These are phyloP conservation scores for Sphaeridia pumilis DNA, from an alignment of 2,888 invertebrate genomes.

Conservation along the genomic window DNA sequence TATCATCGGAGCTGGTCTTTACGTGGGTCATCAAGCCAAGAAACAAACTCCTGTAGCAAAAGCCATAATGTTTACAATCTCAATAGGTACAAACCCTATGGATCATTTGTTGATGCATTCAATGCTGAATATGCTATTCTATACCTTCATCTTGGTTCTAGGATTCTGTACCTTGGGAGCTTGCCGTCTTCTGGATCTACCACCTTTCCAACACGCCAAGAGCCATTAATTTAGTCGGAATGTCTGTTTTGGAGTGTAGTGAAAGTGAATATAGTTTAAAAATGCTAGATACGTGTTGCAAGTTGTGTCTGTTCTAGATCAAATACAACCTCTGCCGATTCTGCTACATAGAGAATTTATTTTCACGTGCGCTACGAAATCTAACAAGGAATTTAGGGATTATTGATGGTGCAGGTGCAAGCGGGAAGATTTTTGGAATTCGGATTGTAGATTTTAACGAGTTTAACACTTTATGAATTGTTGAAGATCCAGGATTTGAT, in stretches of 20 bases:
- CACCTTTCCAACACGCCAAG: constrained; percentile 10
- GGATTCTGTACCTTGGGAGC: constrained; percentile 6
- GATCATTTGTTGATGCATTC: not conserved
- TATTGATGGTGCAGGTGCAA: too few species aligned
- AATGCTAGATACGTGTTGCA: too few species aligned
- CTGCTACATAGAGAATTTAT: too few species aligned
- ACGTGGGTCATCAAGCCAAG: constrained; percentile 6
- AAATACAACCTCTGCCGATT: too few species aligned
- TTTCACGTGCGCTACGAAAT: too few species aligned
- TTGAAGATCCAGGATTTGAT: not conserved
- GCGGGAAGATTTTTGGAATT: too few species aligned
- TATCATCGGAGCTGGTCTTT: constrained; percentile 6
- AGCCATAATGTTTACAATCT: not conserved
- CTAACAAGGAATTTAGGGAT: too few species aligned
- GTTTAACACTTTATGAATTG: not conserved
- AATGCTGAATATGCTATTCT: not conserved
- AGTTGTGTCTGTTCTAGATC: too few species aligned
- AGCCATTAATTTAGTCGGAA: too few species aligned
- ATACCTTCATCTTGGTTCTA: not conserved
- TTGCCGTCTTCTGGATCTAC: constrained; percentile 7
- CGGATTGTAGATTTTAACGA: not conserved
- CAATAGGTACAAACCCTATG: constrained; percentile 1
- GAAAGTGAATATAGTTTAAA: too few species aligned
- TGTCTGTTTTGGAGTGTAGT: too few species aligned
- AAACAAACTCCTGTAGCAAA: constrained; percentile 6